phyloP scores from a whole-genome alignment of 2,888 invertebrate genomes.

The Scrobipalpa atriplicella region DNA sequence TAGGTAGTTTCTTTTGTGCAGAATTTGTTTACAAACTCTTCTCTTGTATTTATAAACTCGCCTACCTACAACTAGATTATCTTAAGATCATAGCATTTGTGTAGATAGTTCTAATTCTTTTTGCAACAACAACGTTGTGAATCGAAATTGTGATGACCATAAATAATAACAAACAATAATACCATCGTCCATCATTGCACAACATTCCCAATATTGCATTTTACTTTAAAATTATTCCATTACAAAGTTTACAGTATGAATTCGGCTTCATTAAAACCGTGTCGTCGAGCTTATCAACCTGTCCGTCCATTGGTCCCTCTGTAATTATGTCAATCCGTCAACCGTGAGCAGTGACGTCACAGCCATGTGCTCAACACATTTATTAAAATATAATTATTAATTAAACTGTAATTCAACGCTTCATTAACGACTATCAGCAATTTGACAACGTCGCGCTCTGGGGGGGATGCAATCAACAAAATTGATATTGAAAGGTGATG shows the following conservation, averaged over 20 bases:
- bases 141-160: too few species aligned
- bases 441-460: neutral
- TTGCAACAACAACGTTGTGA: too few species aligned
- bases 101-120: too few species aligned
- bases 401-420: conserved; percentile 22
- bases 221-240: neutral
- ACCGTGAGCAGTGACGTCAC: conserved; percentile 16
- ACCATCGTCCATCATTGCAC: neutral
- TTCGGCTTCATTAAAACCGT: conserved; percentile 5
- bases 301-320: neutral
- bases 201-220: neutral
- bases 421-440: conserved; percentile 23
- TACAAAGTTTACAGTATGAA: conserved; percentile 2
- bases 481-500: neutral
- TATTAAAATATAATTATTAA: conserved; percentile 17
- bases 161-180: too few species aligned
- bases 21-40: too few species aligned
- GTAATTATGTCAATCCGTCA: conserved; percentile 24
- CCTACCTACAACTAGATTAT: too few species aligned
- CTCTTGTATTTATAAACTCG: too few species aligned
- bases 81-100: too few species aligned
- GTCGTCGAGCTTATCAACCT: conserved; percentile 2
- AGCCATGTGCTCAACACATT: conserved; percentile 20
- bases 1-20: too few species aligned
- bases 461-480: neutral